Evolutionary conservation across 2,888 invertebrate genomes (phyloP), one percentile per base, ranked within the genome.

Genomic region (Dasypogon diadema): DNA sequence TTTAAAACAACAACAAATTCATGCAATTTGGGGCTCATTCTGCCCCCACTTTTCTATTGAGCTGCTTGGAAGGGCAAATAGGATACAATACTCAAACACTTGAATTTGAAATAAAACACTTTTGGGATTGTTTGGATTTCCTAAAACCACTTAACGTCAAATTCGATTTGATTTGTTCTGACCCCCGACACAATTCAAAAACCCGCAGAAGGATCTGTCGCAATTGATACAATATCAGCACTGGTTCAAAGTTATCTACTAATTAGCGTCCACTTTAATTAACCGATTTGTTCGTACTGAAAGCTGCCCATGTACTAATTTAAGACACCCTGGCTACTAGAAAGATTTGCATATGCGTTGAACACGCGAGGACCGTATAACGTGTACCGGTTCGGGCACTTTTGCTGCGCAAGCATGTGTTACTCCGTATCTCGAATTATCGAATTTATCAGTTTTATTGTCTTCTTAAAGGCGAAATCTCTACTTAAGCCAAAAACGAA

Each of bases 1-100:
- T 89, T 89, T 82, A 95, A 89, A 80, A 89, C 90, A 83, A 95
- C 91, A 82, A 91, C 90, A 85, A 94, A 89, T 84, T 92, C 92
- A 84, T 93, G 93, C 85, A 91, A 88, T 85, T 91, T 92, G 73
- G 85, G 85, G 80, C 85, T 85, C 86, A 86, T 86, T 55, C 46
- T 78, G 74, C 56, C 60, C 65, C 65, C 63, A 56, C 30, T 60
- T 77, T 46, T 37, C 42, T 65, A n/a, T 54, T 24, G 26, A 48
- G 65, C 14, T 56, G 6, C 48, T 68, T 56, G 14, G 18, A 58
- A 14, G 48, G 26, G 60, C 48, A 24, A 46, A 16, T 6, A 48
- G 42, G 2, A 16, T 12, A n/a, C 14, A 73, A 46, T 42, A 48
- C 21, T 21, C 10, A 1, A 37, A 63, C 16, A 37, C 37, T 60